Conservation (phyloP, 2,888 invertebrate genomes). For the Xanthia togata region DNA sequence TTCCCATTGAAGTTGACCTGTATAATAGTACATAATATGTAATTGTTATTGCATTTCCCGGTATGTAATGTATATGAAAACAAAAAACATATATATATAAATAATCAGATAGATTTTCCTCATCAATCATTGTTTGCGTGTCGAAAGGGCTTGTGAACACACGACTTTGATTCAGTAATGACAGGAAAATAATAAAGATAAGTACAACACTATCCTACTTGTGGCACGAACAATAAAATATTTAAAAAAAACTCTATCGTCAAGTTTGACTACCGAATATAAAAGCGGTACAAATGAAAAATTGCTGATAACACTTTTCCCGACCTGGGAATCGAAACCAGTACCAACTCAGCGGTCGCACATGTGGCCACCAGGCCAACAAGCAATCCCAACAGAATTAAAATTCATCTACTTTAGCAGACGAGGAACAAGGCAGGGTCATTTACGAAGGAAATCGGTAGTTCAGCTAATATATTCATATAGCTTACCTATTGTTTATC, state of each 20-base stretch:
- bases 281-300: no score
- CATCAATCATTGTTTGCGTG: slow-evolving; percentile 6
- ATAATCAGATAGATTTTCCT: slow-evolving; percentile 34
- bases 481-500: slow-evolving; percentile 30
- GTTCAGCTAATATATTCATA: slow-evolving; percentile 27
- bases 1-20: slow-evolving; percentile 41
- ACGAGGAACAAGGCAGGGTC: slow-evolving; percentile 20
- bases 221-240: no score
- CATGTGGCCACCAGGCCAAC: not conserved
- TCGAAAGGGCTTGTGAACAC: not conserved
- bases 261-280: no score
- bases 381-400: not conserved
- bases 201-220: no score
- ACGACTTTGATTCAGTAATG: not conserved
- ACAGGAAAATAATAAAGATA: not conserved
- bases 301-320: no score
- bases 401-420: slow-evolving; percentile 10
- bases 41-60: slow-evolving; percentile 33
- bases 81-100: not conserved
- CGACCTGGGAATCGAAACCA: not conserved
- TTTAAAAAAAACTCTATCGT: no score
- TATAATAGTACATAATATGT: not conserved
- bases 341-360: not conserved
- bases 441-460: slow-evolving; percentile 31
- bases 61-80: slow-evolving; percentile 24